phyloP scores from a whole-genome alignment of 2,797 vertebrate genomes.

The Mormyrops boulengeri region DNA sequence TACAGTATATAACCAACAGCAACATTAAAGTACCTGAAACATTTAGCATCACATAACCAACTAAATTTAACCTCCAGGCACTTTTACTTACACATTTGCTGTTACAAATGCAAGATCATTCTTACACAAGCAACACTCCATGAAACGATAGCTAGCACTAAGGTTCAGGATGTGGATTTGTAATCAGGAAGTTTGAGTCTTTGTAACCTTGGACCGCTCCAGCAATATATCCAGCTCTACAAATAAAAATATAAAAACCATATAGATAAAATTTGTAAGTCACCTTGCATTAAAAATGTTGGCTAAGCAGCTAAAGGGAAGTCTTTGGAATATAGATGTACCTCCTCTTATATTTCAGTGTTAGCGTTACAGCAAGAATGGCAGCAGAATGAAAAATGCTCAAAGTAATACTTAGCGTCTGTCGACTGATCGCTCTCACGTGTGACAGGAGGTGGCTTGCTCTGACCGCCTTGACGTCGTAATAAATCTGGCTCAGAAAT shows the following conservation, averaged over 20 bases:
- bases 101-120: background rate
- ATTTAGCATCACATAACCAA: background rate
- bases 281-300: background rate
- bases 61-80: background rate
- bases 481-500: slow-evolving; percentile 14
- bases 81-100: background rate
- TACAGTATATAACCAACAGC: background rate
- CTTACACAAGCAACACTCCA: background rate
- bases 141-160: background rate
- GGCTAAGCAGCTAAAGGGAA: background rate
- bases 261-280: background rate
- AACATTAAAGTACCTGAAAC: background rate
- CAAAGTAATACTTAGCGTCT: background rate
- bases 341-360: background rate
- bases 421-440: background rate
- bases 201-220: background rate
- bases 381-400: background rate
- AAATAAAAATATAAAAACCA: background rate
- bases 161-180: background rate
- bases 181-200: background rate
- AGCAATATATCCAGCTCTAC: background rate
- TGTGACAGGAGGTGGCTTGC: background rate
- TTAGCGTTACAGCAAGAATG: background rate
- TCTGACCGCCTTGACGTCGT: background rate
- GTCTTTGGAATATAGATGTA: background rate